phyloP scores from a whole-genome alignment of 2,888 invertebrate genomes.

The Yponomeuta evonymella region DNA sequence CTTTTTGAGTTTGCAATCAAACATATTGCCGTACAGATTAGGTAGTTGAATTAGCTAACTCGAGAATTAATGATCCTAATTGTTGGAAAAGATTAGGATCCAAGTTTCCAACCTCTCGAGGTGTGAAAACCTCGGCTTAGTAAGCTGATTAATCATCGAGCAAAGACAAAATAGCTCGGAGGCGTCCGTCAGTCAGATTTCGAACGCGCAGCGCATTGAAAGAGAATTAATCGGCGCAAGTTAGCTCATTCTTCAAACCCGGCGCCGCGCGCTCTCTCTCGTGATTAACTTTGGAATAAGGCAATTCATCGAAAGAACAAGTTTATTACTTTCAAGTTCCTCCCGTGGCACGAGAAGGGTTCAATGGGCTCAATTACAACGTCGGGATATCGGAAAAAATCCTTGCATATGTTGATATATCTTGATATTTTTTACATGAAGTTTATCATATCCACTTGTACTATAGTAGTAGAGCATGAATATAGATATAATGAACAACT shows the following conservation, averaged over 20 bases:
- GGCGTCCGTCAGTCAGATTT: slow-evolving; percentile 15
- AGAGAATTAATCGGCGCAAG: slow-evolving; percentile 40
- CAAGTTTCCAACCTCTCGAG: not conserved
- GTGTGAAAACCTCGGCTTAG: not conserved
- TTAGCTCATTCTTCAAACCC: slow-evolving; percentile 41
- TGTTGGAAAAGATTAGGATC: not conserved
- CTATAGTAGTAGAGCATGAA: too few relatives aligned
- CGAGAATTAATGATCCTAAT: too few relatives aligned
- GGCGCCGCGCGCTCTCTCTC: slow-evolving; percentile 32
- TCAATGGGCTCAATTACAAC: slow-evolving; percentile 54
- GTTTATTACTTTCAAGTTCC: slow-evolving; percentile 60
- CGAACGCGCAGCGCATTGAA: slow-evolving; percentile 29
- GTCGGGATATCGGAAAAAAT: slow-evolving; percentile 39
- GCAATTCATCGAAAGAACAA: slow-evolving; percentile 61
- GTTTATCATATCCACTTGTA: not conserved
- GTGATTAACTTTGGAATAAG: slow-evolving; percentile 60
- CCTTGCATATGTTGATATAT: too few relatives aligned
- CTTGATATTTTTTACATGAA: slow-evolving; percentile 17
- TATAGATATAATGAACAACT: not conserved
- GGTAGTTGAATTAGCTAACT: too few relatives aligned
- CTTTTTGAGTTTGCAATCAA: too few relatives aligned
- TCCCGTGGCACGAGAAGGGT: slow-evolving; percentile 39
- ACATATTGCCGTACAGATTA: too few relatives aligned
- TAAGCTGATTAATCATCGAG: slow-evolving; percentile 15
- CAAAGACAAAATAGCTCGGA: slow-evolving; percentile 15